These are phyloP conservation scores for Erythrocercus mccallii DNA, from an alignment of 2,113 vertebrate species.

Conservation along the genomic window DNA sequence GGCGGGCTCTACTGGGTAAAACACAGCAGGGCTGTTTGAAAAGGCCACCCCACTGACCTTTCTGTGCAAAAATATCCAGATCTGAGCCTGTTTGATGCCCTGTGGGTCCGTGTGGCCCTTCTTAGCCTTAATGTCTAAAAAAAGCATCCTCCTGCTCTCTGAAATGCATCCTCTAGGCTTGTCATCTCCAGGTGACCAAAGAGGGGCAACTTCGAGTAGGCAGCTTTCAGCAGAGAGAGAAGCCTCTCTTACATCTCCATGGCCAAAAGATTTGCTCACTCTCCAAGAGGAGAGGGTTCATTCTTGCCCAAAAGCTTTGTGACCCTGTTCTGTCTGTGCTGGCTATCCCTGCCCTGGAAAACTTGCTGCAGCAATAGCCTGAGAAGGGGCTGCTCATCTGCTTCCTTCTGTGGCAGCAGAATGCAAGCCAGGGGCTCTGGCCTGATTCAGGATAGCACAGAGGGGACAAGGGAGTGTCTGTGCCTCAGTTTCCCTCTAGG, in stretches of 20 bases:
- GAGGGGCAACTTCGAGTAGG: neutral
- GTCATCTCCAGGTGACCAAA: neutral
- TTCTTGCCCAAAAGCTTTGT: neutral
- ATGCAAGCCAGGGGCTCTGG: neutral
- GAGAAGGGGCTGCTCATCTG: neutral
- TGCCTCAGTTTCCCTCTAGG: neutral
- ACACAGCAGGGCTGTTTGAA: neutral
- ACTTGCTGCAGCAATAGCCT: neutral
- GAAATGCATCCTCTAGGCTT: neutral
- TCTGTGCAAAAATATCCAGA: neutral
- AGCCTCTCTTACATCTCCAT: neutral
- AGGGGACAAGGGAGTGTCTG: neutral
- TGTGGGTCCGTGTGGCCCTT: neutral
- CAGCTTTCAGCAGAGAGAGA: neutral
- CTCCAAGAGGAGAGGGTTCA: neutral
- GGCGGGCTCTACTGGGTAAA: neutral
- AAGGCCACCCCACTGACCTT: neutral
- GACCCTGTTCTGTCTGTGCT: neutral
- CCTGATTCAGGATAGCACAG: neutral
- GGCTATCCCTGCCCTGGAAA: neutral
- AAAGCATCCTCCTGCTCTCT: neutral
- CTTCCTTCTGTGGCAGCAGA: neutral
- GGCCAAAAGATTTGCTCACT: neutral
- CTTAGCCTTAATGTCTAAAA: neutral
- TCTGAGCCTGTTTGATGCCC: neutral